Conservation (phyloP, 2,888 invertebrate genomes). For the Morinoia aosen region DNA sequence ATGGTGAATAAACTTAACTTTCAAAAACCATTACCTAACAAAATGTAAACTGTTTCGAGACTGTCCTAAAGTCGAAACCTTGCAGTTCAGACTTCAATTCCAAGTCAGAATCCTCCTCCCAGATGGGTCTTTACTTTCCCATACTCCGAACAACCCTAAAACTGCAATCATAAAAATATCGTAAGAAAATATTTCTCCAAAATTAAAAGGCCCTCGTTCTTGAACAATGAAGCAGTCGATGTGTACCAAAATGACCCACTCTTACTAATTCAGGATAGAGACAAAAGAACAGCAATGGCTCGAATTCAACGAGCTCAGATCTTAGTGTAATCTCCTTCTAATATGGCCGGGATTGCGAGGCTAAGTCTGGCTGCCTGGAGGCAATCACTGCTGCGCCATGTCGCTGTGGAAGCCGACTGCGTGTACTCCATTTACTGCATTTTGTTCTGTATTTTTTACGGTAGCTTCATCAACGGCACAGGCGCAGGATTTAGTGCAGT, state of each 20-base stretch:
- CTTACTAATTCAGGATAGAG: conserved; percentile 5
- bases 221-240: not conserved
- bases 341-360: not conserved
- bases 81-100: not conserved
- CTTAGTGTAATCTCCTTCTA: conserved; percentile 49
- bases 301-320: conserved; percentile 37
- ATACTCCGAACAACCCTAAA: not conserved
- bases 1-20: not conserved
- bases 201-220: not conserved
- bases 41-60: not conserved
- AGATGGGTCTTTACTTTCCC: not conserved
- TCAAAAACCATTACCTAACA: not conserved
- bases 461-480: not conserved
- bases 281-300: conserved; percentile 25
- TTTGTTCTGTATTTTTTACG: not conserved
- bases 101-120: not conserved
- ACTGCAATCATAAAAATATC: not conserved
- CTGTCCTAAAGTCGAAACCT: not conserved
- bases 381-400: not conserved
- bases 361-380: not conserved
- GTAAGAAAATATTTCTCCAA: not conserved
- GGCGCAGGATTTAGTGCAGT: not conserved
- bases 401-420: not conserved
- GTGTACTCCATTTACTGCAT: not conserved
- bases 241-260: not conserved